A percentile compares a stretch with the other conserved stretches of the same genome.
Conservation (phyloP, 1,140 invertebrate genomes). For the Plutomurus gul region DNA sequence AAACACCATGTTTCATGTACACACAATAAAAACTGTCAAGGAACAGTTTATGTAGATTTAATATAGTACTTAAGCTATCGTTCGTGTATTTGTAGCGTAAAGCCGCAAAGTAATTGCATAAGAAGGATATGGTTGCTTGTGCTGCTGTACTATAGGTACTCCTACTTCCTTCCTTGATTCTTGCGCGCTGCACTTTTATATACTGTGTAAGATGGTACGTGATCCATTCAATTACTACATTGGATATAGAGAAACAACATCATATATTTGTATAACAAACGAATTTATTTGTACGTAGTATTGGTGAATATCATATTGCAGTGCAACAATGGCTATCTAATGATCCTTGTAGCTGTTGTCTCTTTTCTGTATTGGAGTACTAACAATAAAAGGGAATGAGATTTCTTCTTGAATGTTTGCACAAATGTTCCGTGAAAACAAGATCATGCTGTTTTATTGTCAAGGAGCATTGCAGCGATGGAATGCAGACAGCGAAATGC, state of each 20-base stretch:
- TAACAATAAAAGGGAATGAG: not conserved
- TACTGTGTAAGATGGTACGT: too few relatives aligned
- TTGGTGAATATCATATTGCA: not conserved
- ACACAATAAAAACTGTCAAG: too few relatives aligned
- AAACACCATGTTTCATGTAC: too few relatives aligned
- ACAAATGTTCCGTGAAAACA: not conserved
- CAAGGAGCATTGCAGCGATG: not conserved
- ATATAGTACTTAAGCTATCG: too few relatives aligned
- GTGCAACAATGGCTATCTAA: constrained; percentile 12
- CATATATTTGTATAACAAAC: not conserved
- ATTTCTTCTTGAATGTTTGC: not conserved
- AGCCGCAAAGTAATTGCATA: too few relatives aligned
- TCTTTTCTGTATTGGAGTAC: not conserved
- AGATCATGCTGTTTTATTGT: not conserved
- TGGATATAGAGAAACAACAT: not conserved
- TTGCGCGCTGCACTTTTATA: too few relatives aligned
- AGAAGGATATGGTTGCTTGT: too few relatives aligned
- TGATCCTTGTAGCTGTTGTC: not conserved
- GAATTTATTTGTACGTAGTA: not conserved
- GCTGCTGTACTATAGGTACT: too few relatives aligned
- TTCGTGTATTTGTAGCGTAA: too few relatives aligned
- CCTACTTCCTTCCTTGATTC: too few relatives aligned
- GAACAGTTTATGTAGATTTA: too few relatives aligned
- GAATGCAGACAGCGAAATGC: too few relatives aligned
- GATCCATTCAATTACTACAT: not conserved